Evolutionary conservation across 2,797 vertebrate species (phyloP), one percentile per base, ranked within the genome.

Genomic region (Gouania willdenowi): DNA sequence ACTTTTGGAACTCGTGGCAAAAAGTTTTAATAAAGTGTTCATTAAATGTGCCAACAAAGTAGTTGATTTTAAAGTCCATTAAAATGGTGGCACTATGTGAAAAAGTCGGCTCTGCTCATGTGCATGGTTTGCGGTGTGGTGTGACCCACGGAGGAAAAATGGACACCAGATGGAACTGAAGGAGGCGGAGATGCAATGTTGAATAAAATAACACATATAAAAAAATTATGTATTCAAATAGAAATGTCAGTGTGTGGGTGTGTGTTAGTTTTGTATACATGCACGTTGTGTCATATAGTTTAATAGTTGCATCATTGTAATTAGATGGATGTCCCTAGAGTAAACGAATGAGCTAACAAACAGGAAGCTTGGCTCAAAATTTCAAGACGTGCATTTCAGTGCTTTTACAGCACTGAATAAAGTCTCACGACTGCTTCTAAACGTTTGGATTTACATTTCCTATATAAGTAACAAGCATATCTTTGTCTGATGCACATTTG

Each of bases 61-160:
- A 88, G 84, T 88, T 87, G 88, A 91, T 89, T 73, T 81, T 85
- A 82, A 89, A 91, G 90, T 91, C 90, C 89, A 92, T 92, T 87
- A 91, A 91, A 88, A 82, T 23, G 12, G 23, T 36, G 48, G 55
- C 26, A 65, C 75, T 77, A 71, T 71, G 67, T 66, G 70, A 58
- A 38, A 47, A 63, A 48, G 53, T 61, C 59, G 65, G 65, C 41
- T 57, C 50, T 59, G 71, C 59, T 65, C 64, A 66, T 74, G 62
- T 67, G 79, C 26, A 20, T 57, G 35, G 32, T 67, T 23, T 84
- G 83, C 29, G 81, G 79, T 59, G 44, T 52, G 79, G 88, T 79
- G 77, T 84, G 91, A 78, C 58, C 52, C 47, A 70, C 74, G 66
- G 84, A 79, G 66, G 45, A 85, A 67, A 91, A 93, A 90, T 78